Evolutionary conservation across 1,140 invertebrate species (phyloP), one percentile per base, ranked within the genome.

Genomic region (Grapholita molesta): DNA sequence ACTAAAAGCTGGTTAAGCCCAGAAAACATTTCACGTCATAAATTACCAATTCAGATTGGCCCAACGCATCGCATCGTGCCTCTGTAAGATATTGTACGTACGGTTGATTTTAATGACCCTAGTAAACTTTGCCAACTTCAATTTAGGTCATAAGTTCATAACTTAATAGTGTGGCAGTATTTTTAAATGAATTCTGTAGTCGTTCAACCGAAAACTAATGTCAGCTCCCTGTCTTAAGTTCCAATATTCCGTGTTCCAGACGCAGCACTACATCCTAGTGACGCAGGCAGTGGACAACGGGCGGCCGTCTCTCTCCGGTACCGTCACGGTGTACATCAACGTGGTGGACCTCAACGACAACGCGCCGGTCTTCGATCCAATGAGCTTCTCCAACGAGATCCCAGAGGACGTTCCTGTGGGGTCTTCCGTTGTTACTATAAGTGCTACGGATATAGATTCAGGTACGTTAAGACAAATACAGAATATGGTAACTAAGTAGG

Each of bases 331-430:
- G 8, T 98, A 98, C 90, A 96, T 99, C 85, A 98, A 99, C 91
- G 97, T 99, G 0, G 92, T 98, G 33, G 98, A 99, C 85, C 92
- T 99, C 23, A 99, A 99, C 86, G 98, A 99, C 92, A 99, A 99
- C 85, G 94, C 96, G 0, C 98, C 98, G 0, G 92, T 97, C 35
- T 99, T 99, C 84, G 96, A 98, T 80, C 95, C 96, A 0, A 97
- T 98, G 92, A 96, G 96, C 65, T 97, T 98, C 88, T 96, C 95
- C 21, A 95, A 96, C 73, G 97, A 98, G 79, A 94, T 99, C 53
- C 94, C 94, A 72, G 98, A 99, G 89, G 97, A 98, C 80, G 94
- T 96, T 7, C 95, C 96, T 0, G 85, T 97, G 18, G 96, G 96
- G 11, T 96, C 95, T 2, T 93, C 94, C 3, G 95, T 99, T 0